Base-by-base conservation (phyloP, 2,888 invertebrate genomes). In the Dichetophora obliterata region DNA sequence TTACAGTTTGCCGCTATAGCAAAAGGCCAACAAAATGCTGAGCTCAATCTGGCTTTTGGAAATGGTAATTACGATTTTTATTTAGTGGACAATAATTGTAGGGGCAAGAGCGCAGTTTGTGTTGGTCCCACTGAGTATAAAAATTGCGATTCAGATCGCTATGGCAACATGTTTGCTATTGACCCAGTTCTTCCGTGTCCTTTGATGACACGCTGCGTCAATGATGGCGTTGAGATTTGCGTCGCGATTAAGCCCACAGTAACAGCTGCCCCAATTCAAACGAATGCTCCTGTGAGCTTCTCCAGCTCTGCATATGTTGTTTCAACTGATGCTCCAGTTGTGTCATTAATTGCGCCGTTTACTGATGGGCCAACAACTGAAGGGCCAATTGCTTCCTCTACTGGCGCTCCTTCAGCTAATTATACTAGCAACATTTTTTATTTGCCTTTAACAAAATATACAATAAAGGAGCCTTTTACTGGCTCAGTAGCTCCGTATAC, bases 51-150 rank as follows among this genome's bases (percentile, higher is more conserved):
- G 43, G 76, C 80, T 22, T 61, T n/a, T 34, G n/a, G 24, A 5
- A 61, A 16, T 9, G 65, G 70, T 63, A 69, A 71, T 34, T 66
- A 70, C 0, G 50, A n/a, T 16, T 22, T 65, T 66, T 52, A 73
- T n/a, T 43, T 43, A 43, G 43, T 43, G 71, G 80, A 77, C 52
- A 78, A 85, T 43, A 82, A 83, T 61, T 89, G 89, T 71, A 81
- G 83, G 79, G 88, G 88, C 4, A 85, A 84, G 72, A 43, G 76
- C 14, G 83, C 85, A 3, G 83, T 87, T 4, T 89, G 89, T 76
- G 86, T 88, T 16, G 88, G 87, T n/a, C 85, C 86, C 0, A 77
- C 85, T 0, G 84, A 82, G 75, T 88, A 85, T 72, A 84, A 86
- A 69, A 31, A 66, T 1, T 89, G 89, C 74, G 48, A 76, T 2